Evolutionary conservation across 2,113 vertebrate species (phyloP).

Genomic region (Nipponia nippon): DNA sequence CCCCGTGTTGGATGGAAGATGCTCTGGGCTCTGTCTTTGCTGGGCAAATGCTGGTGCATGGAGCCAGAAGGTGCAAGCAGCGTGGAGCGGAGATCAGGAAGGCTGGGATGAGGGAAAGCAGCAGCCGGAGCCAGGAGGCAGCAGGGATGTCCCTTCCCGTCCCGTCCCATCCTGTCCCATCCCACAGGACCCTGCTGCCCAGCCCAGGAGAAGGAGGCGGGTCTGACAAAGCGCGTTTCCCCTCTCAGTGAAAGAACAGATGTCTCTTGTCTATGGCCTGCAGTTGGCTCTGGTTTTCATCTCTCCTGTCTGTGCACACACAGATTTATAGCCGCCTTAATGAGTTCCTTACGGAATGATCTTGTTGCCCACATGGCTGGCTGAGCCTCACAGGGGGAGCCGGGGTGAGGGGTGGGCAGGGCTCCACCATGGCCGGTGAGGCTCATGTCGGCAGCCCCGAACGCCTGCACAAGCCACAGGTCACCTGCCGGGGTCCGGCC

Average conservation of each 20-base stretch:
- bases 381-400: not conserved
- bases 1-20: not conserved
- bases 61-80: not conserved
- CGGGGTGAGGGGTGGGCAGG: not conserved
- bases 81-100: rapidly evolving
- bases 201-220: not conserved
- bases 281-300: not conserved
- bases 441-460: not conserved
- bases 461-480: not conserved
- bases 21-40: not conserved
- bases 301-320: not conserved
- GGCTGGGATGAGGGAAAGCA: not conserved
- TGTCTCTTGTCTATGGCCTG: not conserved
- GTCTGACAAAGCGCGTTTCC: rapidly evolving
- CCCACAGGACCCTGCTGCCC: not conserved
- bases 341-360: not conserved
- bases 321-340: not conserved
- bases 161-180: not conserved
- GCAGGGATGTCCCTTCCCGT: not conserved
- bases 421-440: not conserved
- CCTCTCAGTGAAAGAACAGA: not conserved
- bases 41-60: not conserved
- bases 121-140: not conserved
- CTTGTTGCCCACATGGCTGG: not conserved
- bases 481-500: not conserved